phyloP scores from a whole-genome alignment of 2,888 invertebrate species.

The Toxonevra muliebris region DNA sequence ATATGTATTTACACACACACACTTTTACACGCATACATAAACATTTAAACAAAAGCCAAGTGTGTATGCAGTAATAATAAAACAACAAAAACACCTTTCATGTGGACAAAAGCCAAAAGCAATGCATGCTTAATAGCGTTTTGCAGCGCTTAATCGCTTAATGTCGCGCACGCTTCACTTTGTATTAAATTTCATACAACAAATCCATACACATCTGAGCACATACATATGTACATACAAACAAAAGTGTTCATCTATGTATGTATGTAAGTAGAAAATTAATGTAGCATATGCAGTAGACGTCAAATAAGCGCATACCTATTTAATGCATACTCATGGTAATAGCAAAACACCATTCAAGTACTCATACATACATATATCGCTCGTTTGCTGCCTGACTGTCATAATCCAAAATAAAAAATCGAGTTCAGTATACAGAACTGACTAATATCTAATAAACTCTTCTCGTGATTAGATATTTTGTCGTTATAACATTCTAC shows the following conservation, averaged over 20 bases:
- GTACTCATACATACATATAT: too few species aligned
- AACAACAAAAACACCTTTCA: slow-evolving; percentile 25
- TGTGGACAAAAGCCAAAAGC: slow-evolving; percentile 43
- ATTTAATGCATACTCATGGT: too few species aligned
- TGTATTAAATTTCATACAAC: background rate
- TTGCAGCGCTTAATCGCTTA: slow-evolving; percentile 49
- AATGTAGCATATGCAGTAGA: too few species aligned
- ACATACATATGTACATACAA: background rate
- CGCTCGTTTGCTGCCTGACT: too few species aligned
- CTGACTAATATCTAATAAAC: too few species aligned
- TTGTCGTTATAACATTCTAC: too few species aligned
- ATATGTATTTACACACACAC: background rate
- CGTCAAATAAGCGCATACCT: too few species aligned
- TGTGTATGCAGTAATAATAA: background rate
- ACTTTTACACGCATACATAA: too few species aligned
- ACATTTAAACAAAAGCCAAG: background rate
- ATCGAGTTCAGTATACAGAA: too few species aligned
- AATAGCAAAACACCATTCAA: too few species aligned
- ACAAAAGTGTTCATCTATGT: slow-evolving; percentile 3
- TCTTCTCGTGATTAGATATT: too few species aligned
- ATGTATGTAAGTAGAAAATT: slow-evolving; percentile 8
- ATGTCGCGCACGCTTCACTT: slow-evolving; percentile 43
- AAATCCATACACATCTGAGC: slow-evolving; percentile 1
- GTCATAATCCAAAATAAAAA: too few species aligned
- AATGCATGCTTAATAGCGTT: slow-evolving; percentile 11